A percentile compares a stretch with the other conserved stretches of the same genome.
These are phyloP conservation scores for Labroides dimidiatus DNA, from an alignment of 2,797 vertebrate species.

Conservation along the genomic window DNA sequence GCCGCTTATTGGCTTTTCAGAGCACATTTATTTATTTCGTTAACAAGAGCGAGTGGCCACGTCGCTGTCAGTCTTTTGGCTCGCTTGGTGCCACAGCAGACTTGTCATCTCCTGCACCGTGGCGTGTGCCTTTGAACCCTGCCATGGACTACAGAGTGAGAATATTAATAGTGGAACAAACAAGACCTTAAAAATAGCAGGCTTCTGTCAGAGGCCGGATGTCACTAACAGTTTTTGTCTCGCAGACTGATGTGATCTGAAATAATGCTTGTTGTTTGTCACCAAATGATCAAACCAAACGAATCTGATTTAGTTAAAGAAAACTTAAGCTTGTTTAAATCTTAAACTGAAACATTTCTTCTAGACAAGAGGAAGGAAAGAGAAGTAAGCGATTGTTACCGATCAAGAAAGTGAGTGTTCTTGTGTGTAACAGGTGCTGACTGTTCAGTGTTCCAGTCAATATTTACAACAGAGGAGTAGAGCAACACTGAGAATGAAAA, in stretches of 20 bases:
- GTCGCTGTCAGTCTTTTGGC: slow-evolving; percentile 82
- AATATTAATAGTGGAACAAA: slow-evolving; percentile 79
- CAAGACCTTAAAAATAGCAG: slow-evolving; percentile 74
- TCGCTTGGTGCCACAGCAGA: slow-evolving; percentile 66
- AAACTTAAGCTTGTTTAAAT: too few species aligned
- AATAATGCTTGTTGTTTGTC: neutral
- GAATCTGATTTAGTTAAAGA: too few species aligned
- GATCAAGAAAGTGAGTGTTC: neutral
- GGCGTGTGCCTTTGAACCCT: slow-evolving; percentile 76
- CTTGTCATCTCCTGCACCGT: slow-evolving; percentile 77
- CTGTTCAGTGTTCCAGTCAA: too few species aligned
- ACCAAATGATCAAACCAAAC: neutral
- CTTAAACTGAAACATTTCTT: neutral
- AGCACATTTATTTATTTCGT: slow-evolving; percentile 85
- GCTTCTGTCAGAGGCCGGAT: slow-evolving; percentile 60
- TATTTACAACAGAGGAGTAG: too few species aligned
- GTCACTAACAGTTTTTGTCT: slow-evolving; percentile 61
- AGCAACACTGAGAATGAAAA: too few species aligned
- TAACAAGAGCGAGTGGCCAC: slow-evolving; percentile 79
- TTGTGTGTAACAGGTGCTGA: neutral
- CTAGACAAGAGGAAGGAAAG: neutral
- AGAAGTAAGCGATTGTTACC: neutral
- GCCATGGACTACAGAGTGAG: slow-evolving; percentile 64
- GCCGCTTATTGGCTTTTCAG: slow-evolving; percentile 85
- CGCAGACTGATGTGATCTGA: slow-evolving; percentile 36